Evolutionary conservation across 1,140 invertebrate genomes (phyloP).

Genomic region (Gonatopus flavifemur): DNA sequence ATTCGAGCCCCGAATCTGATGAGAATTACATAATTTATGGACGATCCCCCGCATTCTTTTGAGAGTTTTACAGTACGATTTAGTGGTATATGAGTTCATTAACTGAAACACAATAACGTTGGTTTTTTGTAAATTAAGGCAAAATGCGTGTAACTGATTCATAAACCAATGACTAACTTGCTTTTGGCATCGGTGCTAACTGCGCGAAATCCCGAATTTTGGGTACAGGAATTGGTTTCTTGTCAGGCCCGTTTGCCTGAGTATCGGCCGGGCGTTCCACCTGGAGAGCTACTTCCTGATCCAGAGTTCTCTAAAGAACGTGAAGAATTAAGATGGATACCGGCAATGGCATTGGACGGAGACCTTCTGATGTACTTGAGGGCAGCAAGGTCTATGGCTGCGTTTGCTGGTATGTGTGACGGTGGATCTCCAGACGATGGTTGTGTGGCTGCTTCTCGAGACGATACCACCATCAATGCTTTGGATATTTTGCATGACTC

Average conservation of each 20-base stretch:
- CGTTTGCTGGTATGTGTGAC: slow-evolving; percentile 97
- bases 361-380: slow-evolving; percentile 97
- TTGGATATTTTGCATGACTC: slow-evolving; percentile 92
- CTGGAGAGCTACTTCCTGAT: slow-evolving; percentile 69
- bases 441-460: slow-evolving; percentile 91
- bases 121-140: too few species aligned
- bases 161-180: slow-evolving; percentile 44
- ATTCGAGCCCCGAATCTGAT: too few species aligned
- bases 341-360: slow-evolving; percentile 85
- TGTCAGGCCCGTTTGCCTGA: slow-evolving; percentile 78
- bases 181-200: slow-evolving; percentile 55
- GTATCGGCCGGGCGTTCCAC: slow-evolving; percentile 71
- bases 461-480: slow-evolving; percentile 98
- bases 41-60: too few species aligned
- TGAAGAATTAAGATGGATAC: slow-evolving; percentile 92
- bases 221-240: slow-evolving; percentile 59
- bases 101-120: too few species aligned
- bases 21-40: too few species aligned
- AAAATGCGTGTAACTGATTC: too few species aligned
- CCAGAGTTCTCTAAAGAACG: slow-evolving; percentile 72
- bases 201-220: slow-evolving; percentile 53
- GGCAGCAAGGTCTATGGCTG: slow-evolving; percentile 92
- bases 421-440: slow-evolving; percentile 95
- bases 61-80: too few species aligned
- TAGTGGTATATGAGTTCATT: too few species aligned